Conservation (phyloP, 2,888 invertebrate species). For the Lysandra coridon region DNA sequence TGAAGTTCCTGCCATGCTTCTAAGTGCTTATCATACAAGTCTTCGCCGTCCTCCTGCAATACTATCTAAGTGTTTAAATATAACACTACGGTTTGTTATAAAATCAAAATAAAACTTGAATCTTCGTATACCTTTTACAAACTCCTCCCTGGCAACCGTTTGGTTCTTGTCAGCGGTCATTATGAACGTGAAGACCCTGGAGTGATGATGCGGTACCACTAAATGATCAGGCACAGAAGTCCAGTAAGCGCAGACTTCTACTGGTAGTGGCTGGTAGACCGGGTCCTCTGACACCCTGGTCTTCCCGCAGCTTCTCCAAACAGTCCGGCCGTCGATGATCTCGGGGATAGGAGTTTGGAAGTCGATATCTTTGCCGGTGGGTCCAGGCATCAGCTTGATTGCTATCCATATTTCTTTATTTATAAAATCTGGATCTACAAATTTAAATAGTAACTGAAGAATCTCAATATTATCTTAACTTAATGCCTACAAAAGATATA, state of each 20-base stretch:
- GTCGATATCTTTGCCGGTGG: constrained; percentile 63
- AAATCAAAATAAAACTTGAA: background rate
- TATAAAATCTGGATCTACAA: constrained; percentile 68
- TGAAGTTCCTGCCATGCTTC: constrained; percentile 74
- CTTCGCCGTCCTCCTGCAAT: constrained; percentile 69
- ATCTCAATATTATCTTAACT: no score
- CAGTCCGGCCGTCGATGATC: constrained; percentile 58
- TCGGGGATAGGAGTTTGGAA: constrained; percentile 65
- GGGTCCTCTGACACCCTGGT: constrained; percentile 66
- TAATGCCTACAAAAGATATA: background rate
- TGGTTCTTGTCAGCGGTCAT: constrained; percentile 77
- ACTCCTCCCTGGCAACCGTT: constrained; percentile 67
- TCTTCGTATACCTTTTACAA: constrained; percentile 60
- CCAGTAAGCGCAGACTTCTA: constrained; percentile 71
- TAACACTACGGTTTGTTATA: background rate
- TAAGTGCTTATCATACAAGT: constrained; percentile 70
- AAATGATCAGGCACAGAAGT: constrained; percentile 72
- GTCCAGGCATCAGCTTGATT: constrained; percentile 65
- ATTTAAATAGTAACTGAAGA: background rate
- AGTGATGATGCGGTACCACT: constrained; percentile 70
- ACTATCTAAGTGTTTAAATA: constrained; percentile 52
- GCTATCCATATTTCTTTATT: constrained; percentile 74
- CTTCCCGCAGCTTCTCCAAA: constrained; percentile 68
- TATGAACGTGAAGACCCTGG: constrained; percentile 73
- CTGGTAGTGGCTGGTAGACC: constrained; percentile 59